phyloP scores from a whole-genome alignment of 2,113 vertebrate genomes.

The Collichthys lucidus region DNA sequence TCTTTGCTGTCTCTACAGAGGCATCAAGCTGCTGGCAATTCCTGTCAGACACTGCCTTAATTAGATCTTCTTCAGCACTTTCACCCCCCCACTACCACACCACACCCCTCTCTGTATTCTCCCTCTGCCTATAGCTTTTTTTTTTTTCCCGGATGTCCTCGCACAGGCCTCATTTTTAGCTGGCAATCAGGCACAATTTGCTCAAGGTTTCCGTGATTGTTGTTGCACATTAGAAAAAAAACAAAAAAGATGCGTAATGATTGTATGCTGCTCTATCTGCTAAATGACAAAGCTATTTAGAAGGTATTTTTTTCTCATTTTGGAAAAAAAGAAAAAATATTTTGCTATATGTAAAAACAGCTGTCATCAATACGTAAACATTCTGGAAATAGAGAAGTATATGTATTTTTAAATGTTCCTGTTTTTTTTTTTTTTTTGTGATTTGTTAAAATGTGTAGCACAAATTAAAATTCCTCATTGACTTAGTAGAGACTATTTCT shows the following conservation, averaged over 20 bases:
- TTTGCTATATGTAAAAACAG: constrained; percentile 76
- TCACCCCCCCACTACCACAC: neutral
- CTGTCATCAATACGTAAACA: constrained; percentile 75
- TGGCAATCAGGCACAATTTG: constrained; percentile 67
- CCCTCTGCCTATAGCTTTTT: constrained; percentile 63
- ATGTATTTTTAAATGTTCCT: constrained; percentile 82
- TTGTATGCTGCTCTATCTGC: constrained; percentile 79
- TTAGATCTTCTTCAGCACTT: constrained; percentile 61
- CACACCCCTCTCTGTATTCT: constrained; percentile 24
- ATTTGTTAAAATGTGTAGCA: constrained; percentile 82
- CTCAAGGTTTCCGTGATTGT: constrained; percentile 69
- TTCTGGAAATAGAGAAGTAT: constrained; percentile 79
- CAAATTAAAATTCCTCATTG: constrained; percentile 81
- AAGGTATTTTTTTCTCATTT: constrained; percentile 75
- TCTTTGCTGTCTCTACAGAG: constrained; percentile 40
- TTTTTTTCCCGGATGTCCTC: constrained; percentile 18
- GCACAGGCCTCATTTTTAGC: constrained; percentile 54
- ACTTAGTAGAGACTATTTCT: constrained; percentile 19
- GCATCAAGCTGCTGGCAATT: constrained; percentile 54
- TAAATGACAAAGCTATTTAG: constrained; percentile 77
- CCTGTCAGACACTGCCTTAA: constrained; percentile 59
- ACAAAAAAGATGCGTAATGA: constrained; percentile 67
- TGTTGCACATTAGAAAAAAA: constrained; percentile 70
- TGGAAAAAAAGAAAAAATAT: constrained; percentile 69
- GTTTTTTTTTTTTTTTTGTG: constrained; percentile 71